These are phyloP conservation scores for Phycodurus eques DNA, from an alignment of 2,113 vertebrate genomes.

Conservation along the genomic window DNA sequence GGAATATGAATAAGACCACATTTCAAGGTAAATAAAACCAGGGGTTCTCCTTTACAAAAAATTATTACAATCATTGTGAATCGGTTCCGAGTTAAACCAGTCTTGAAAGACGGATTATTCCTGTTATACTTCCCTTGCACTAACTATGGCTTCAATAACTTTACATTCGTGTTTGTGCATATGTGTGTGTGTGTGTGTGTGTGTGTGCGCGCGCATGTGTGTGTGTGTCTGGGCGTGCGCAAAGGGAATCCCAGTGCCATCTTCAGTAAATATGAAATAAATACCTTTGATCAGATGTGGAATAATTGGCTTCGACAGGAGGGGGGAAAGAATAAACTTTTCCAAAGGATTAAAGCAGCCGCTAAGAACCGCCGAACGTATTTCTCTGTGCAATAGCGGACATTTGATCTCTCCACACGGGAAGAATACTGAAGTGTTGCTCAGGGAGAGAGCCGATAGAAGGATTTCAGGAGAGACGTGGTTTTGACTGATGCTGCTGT, in stretches of 20 bases:
- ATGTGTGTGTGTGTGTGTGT: neutral
- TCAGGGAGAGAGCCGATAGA: slow-evolving; percentile 46
- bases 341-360: slow-evolving; percentile 29
- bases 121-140: neutral
- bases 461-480: slow-evolving; percentile 48
- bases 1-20: neutral
- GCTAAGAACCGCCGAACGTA: slow-evolving; percentile 39
- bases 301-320: slow-evolving; percentile 42
- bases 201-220: neutral
- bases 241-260: slow-evolving; percentile 9
- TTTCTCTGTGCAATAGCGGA: slow-evolving; percentile 43
- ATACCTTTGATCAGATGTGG: slow-evolving; percentile 45
- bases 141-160: neutral
- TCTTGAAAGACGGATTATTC: neutral
- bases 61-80: neutral
- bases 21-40: neutral
- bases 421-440: slow-evolving; percentile 48
- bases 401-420: slow-evolving; percentile 57
- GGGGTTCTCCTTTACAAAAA: neutral
- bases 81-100: neutral
- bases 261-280: slow-evolving; percentile 47
- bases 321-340: slow-evolving; percentile 15
- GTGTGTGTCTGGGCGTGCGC: neutral
- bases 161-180: neutral
- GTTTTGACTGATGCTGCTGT: slow-evolving; percentile 50